Base-by-base conservation (phyloP, 2,888 invertebrate genomes). In the Clivina fossor region DNA sequence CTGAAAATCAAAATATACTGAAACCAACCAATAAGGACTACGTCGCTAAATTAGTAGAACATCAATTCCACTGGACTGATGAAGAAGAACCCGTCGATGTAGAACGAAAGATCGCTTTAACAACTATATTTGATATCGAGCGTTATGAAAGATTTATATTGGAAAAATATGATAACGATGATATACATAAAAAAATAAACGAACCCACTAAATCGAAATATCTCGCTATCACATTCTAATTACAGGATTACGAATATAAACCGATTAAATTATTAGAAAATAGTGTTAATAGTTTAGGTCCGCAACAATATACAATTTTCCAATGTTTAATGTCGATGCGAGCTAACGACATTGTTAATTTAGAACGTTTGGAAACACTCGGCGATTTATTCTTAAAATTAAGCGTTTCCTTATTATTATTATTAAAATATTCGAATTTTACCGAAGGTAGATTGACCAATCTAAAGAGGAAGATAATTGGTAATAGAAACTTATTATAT, bases 341-440 rank as follows among this genome's bases (percentile, higher is more conserved):
- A 56, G 83, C 88, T 0, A 78, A 84, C 59, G 94, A 95, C 66
- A 79, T 81, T 3, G 83, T 93, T 60, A 81, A 90, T 68, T 71
- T 91, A 63, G 95, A 96, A 69, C 76, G 93, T 1, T 75, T 87
- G 9, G 94, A 95, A 73, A 91, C 91, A 0, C 78, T 96, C 2
- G 96, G 95, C 0, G 95, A 96, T 71, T 87, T 93, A 0, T 90
- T 89, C 71, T 75, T 96, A 4, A 95, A 96, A 74, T 87, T 85
- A 64, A 82, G 86, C 1, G 78, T 83, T 1, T 86, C 88, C 0
- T 71, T 90, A 2, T 90, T 83, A 69, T 75, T 93, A 15, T 88
- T 81, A 68, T 80, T 85, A 62, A 77, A 78, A 54, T 91, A 85
- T 69, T 81, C 85, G 0, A 70, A 72, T 0, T 79, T 81, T 33